A percentile compares a stretch with the other conserved stretches of the same genome.
phyloP scores from a whole-genome alignment of 1,140 invertebrate genomes.

The Charaxes varanes region DNA sequence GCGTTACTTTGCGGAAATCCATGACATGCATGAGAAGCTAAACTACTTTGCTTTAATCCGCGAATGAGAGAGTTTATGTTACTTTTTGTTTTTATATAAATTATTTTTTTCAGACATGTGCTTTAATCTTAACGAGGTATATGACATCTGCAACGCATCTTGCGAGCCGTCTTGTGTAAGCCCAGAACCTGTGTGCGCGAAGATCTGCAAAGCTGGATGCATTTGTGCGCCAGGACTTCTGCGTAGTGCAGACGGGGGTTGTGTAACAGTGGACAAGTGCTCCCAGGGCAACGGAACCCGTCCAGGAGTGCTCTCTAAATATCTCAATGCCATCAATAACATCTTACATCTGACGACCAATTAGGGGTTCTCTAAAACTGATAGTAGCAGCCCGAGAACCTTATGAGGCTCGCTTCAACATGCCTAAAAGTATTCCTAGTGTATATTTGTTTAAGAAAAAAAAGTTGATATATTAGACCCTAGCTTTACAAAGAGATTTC shows the following conservation, averaged over 20 bases:
- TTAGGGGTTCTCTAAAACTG: conserved; percentile 6
- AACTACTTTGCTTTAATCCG: too few species aligned
- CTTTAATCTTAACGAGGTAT: conserved; percentile 51
- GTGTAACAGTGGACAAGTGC: conserved; percentile 51
- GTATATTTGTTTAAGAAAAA: too few species aligned
- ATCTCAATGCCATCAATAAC: conserved; percentile 46
- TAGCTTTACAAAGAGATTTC: too few species aligned
- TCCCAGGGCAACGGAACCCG: conserved; percentile 31
- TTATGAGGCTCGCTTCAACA: too few species aligned
- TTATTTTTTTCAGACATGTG: conserved; percentile 36
- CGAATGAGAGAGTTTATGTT: too few species aligned
- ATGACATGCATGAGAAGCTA: too few species aligned
- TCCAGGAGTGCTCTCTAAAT: conserved; percentile 31
- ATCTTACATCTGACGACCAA: conserved; percentile 41
- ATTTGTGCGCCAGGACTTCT: conserved; percentile 47
- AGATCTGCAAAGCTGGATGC: conserved; percentile 44
- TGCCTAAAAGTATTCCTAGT: too few species aligned
- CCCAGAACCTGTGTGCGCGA: conserved; percentile 33
- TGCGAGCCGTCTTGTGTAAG: conserved; percentile 38
- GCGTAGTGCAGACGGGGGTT: conserved; percentile 32
- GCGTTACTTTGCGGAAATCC: too few species aligned
- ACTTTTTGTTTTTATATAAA: not conserved
- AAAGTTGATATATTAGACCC: too few species aligned
- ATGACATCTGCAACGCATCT: conserved; percentile 42
- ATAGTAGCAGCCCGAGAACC: not conserved